A percentile compares a stretch with the other conserved stretches of the same genome.
phyloP scores from a whole-genome alignment of 2,888 invertebrate species.

The Dryobota labecula region DNA sequence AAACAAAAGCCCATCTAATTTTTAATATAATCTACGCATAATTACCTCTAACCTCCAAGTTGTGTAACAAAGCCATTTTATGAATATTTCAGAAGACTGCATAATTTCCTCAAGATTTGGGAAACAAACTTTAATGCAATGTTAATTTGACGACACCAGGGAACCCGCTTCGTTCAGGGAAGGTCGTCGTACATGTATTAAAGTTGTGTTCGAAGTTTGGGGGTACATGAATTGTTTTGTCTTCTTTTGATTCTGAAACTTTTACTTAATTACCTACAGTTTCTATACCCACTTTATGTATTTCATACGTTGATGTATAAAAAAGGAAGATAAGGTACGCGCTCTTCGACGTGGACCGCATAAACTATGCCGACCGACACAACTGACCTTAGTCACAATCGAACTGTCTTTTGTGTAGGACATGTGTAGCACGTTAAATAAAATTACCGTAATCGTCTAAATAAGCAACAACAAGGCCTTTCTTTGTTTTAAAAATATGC shows the following conservation, averaged over 20 bases:
- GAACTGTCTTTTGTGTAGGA: no score
- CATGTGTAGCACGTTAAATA: no score
- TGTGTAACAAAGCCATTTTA: conserved; percentile 55
- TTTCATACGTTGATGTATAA: no score
- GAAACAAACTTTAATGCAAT: conserved; percentile 62
- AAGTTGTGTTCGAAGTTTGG: conserved; percentile 16
- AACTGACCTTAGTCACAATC: no score
- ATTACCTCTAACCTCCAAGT: conserved; percentile 57
- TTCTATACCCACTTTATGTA: no score
- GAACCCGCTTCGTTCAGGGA: conserved; percentile 15
- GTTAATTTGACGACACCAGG: conserved; percentile 56
- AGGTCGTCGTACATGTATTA: conserved; percentile 13
- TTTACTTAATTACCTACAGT: background rate
- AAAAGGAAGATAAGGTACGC: no score
- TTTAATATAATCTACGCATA: conserved; percentile 60
- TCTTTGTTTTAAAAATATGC: no score
- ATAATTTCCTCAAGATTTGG: conserved; percentile 63
- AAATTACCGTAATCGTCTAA: no score
- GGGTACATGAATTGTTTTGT: conserved; percentile 23
- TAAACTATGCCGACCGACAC: no score
- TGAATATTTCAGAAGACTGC: conserved; percentile 65
- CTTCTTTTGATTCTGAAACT: background rate
- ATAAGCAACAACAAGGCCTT: no score
- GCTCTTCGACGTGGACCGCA: no score
- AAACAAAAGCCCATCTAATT: conserved; percentile 46